Base-by-base conservation (phyloP, 1,140 invertebrate genomes). In the Scaptomyza graminum region DNA sequence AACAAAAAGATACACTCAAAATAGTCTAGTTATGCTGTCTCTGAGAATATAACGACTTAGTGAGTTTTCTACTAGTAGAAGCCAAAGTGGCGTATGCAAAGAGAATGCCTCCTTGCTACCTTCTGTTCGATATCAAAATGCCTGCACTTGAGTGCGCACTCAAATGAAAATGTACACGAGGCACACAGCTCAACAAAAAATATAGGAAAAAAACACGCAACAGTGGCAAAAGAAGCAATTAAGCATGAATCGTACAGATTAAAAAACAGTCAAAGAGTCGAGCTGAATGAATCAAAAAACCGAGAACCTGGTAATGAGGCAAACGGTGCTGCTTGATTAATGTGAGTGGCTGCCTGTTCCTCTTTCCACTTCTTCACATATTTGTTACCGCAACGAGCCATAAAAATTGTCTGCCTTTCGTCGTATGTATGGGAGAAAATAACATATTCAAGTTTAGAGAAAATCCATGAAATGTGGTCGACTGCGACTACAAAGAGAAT, bases 111-210 rank as follows among this genome's bases (percentile, higher is more conserved):
- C n/a, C 13, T 34, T 34, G 44, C 51, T 64, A 62, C 66, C 75
- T 77, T 77, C 65, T 77, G 73, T 77, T 77, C 75, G 75, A 75
- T 77, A 75, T 77, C 50, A 70, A 70, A 76, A 59, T 69, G 64
- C 49, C 55, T 55, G 12, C 61, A 46, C 22, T 60, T 37, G 13
- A 37, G 64, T 50, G 16, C 49, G 39, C 39, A 41, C 12, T 64
- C 50, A 15, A 66, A 75, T 66, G 51, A 62, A 71, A 75, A 63
- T 59, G 52, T 51, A 59, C n/a, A 56, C 13, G 25, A 64, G 49
- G 49, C 18, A 22, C 16, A 12, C 43, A 46, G 6, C 0, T 8
- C n/a, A 28, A 46, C 5, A 46, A 47, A 49, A 63, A 18, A 44
- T 13, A 13, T 59, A 22, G 3, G 39, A 28, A 11, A 37, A 60